phyloP scores from a whole-genome alignment of 2,113 vertebrate species.

The Pomatorhinus ruficollis region DNA sequence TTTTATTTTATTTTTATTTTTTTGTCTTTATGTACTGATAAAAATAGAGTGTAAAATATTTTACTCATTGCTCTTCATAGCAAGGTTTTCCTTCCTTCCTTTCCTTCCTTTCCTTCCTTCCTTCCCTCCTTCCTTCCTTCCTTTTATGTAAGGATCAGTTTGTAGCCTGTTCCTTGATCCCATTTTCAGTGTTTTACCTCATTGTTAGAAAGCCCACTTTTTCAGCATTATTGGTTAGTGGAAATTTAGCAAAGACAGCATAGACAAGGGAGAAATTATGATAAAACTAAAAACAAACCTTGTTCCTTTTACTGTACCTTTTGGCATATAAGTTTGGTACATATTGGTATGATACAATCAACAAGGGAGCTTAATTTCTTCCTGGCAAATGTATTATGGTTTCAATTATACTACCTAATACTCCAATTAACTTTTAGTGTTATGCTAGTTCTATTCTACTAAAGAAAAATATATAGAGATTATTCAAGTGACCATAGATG shows the following conservation, averaged over 20 bases:
- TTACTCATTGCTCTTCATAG: slow-evolving; percentile 71
- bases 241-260: slow-evolving; percentile 30
- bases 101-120: not conserved
- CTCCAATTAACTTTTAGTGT: slow-evolving; percentile 72
- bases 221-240: not conserved
- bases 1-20: slow-evolving; percentile 62
- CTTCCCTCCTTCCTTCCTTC: not conserved
- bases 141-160: not conserved
- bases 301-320: slow-evolving; percentile 22
- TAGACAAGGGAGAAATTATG: not conserved
- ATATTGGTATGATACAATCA: not conserved
- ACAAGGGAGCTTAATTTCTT: not conserved
- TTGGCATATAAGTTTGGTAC: not conserved
- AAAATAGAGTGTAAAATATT: slow-evolving; percentile 81
- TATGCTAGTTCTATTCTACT: slow-evolving; percentile 76
- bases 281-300: not conserved
- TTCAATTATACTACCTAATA: slow-evolving; percentile 72
- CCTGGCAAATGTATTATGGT: not conserved
- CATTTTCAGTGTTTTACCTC: slow-evolving; percentile 21
- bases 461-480: slow-evolving; percentile 66
- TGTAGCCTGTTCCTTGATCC: not conserved
- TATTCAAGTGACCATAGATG: slow-evolving; percentile 58
- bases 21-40: slow-evolving; percentile 77
- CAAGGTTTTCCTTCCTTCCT: not conserved
- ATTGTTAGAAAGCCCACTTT: slow-evolving; percentile 30